phyloP scores from a whole-genome alignment of 2,888 invertebrate species.

The Lithophane socia region DNA sequence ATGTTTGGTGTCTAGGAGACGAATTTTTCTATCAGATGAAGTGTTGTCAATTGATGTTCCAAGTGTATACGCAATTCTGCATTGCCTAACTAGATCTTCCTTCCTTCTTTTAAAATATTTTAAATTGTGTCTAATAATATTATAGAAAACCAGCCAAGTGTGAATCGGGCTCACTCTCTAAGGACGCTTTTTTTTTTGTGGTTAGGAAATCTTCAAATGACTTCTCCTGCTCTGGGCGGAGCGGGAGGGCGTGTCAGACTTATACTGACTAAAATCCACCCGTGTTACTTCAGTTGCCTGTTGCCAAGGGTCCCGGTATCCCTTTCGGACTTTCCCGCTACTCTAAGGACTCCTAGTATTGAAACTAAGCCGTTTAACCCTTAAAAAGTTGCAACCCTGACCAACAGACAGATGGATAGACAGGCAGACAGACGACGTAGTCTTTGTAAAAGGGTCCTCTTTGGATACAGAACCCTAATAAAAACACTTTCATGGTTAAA shows the following conservation, averaged over 20 bases:
- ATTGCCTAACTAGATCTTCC: background rate
- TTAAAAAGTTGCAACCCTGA: background rate
- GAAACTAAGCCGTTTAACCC: background rate
- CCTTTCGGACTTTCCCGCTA: too few relatives aligned
- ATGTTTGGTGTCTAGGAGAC: background rate
- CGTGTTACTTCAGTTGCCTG: too few relatives aligned
- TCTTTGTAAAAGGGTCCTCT: background rate
- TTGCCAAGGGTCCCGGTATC: too few relatives aligned
- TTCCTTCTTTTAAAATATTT: background rate
- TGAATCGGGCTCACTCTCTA: background rate
- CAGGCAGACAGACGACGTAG: background rate
- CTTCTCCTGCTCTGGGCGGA: too few relatives aligned
- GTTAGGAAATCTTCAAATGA: too few relatives aligned
- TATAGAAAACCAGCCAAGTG: background rate
- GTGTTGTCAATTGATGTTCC: background rate
- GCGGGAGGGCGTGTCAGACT: too few relatives aligned
- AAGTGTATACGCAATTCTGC: background rate
- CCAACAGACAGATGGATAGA: background rate
- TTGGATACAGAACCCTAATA: background rate
- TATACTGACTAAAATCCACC: too few relatives aligned
- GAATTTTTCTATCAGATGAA: background rate
- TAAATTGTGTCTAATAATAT: background rate
- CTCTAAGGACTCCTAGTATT: background rate
- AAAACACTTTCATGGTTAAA: constrained; percentile 2
- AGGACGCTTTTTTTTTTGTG: too few relatives aligned